phyloP scores from a whole-genome alignment of 1,140 invertebrate species.

The Calephelis virginiensis region DNA sequence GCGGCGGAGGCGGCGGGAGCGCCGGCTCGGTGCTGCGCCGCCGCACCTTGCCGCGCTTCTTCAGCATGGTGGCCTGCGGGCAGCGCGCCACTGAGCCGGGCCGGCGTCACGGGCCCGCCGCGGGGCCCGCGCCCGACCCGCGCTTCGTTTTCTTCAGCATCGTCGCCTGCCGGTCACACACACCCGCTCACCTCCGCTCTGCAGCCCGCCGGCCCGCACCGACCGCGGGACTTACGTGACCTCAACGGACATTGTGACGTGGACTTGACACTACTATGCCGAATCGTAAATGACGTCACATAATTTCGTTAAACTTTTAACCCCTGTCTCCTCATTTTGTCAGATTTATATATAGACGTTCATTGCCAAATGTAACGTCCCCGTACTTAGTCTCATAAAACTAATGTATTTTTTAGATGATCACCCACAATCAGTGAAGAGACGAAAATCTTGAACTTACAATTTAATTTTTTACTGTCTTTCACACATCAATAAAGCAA shows the following conservation, averaged over 20 bases:
- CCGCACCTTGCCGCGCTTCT: conserved; percentile 96
- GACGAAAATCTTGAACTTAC: too few species aligned
- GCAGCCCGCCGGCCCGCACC: conserved; percentile 21
- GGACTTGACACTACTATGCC: background rate
- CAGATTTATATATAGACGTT: too few species aligned
- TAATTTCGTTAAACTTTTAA: background rate
- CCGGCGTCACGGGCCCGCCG: conserved; percentile 61
- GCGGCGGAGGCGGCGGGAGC: conserved; percentile 83
- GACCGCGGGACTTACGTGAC: conserved; percentile 20
- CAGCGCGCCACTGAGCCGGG: conserved; percentile 64
- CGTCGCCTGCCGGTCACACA: conserved; percentile 83
- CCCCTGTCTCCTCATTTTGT: too few species aligned
- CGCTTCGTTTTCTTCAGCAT: conserved; percentile 98
- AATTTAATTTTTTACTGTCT: too few species aligned
- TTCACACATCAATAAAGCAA: too few species aligned
- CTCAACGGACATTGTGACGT: background rate
- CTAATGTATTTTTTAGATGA: too few species aligned
- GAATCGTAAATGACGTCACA: background rate
- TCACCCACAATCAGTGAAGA: too few species aligned
- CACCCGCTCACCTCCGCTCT: conserved; percentile 41
- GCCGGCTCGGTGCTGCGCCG: conserved; percentile 94
- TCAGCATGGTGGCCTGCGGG: conserved; percentile 91
- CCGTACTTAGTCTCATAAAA: too few species aligned
- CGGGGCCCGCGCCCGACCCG: conserved; percentile 80
- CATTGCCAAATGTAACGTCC: background rate